Base-by-base conservation (phyloP, 2,797 vertebrate species). In the Hemibagrus guttatus region DNA sequence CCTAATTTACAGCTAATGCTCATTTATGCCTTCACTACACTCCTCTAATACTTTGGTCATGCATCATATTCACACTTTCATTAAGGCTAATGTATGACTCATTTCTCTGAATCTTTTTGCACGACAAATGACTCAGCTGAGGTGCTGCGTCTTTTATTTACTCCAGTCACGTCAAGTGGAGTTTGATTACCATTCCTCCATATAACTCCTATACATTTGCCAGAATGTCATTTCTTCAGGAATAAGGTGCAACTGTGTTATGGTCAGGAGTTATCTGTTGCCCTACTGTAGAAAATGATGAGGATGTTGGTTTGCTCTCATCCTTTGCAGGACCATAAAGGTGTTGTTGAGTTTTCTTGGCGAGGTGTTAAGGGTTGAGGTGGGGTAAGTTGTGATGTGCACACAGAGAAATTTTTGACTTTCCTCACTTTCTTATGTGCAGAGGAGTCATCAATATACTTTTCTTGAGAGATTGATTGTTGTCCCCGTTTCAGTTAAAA, bases 21-120 rank as follows among this genome's bases (percentile, higher is more conserved):
- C 81, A 35, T 49, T 83, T 9, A 35, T 16, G 14, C 68, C 23
- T 58, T 59, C 54, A 8, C 17, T 42, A 58, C 72, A 69, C n/a
- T 71, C 66, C 49, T 84, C 46, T 35, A 56, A 83, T 49, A 49
- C 7, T 49, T 61, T 63, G 59, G 80, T 82, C 46, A 66, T 66
- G 39, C 14, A 66, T 66, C 61, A 66, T 66, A 64, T 82, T 66
- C 42, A 13, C 80, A 82, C 80, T 82, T 82, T 82, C 80, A 82
- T 82, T 66, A 52, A 52, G 61, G 26, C 42, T 82, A 26, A 79
- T 64, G 17, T 59, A 64, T 81, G 80, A 81, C 61, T 81, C 80
- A 81, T 81, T 63, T 46, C 35, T 63, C 39, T 61, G 35, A 4
- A 31, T 83, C 46, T 56, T 54, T 54, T 83, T 83, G 80, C 82